Percentiles rank a stretch among this genome's conserved stretches.
These are phyloP conservation scores for Entelurus aequoreus DNA, from an alignment of 2,113 vertebrate species.

Conservation along the genomic window DNA sequence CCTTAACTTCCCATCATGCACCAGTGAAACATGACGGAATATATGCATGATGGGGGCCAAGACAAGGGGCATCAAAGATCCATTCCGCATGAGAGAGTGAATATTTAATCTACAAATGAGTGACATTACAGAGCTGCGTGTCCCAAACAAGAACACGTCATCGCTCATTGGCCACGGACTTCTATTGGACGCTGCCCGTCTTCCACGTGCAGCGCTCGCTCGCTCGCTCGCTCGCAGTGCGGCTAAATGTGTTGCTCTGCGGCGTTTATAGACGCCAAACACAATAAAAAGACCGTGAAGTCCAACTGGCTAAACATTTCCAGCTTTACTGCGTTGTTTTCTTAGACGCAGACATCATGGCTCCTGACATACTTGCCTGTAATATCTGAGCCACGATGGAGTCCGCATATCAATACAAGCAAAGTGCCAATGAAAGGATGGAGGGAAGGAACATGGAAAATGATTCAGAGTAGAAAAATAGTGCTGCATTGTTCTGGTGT, in stretches of 20 bases:
- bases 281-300: conserved; percentile 14
- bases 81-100: neutral
- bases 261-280: neutral
- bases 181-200: conserved; percentile 3
- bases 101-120: neutral
- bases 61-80: neutral
- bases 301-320: neutral
- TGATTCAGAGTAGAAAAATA: neutral
- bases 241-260: conserved; percentile 7
- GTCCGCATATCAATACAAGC: neutral
- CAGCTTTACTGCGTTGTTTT: conserved; percentile 7
- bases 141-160: neutral
- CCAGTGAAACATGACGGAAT: conserved; percentile 36
- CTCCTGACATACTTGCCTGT: conserved; percentile 7
- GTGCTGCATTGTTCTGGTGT: too few relatives aligned
- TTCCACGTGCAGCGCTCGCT: neutral
- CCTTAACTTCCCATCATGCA: conserved; percentile 30
- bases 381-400: conserved; percentile 7
- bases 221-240: neutral
- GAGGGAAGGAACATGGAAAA: neutral
- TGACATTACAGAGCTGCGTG: neutral
- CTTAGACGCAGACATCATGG: conserved; percentile 11
- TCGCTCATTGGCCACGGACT: neutral
- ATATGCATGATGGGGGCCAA: conserved; percentile 16
- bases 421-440: neutral